These are phyloP conservation scores for Coptodon rendalli DNA, from an alignment of 2,113 vertebrate species.

Conservation along the genomic window DNA sequence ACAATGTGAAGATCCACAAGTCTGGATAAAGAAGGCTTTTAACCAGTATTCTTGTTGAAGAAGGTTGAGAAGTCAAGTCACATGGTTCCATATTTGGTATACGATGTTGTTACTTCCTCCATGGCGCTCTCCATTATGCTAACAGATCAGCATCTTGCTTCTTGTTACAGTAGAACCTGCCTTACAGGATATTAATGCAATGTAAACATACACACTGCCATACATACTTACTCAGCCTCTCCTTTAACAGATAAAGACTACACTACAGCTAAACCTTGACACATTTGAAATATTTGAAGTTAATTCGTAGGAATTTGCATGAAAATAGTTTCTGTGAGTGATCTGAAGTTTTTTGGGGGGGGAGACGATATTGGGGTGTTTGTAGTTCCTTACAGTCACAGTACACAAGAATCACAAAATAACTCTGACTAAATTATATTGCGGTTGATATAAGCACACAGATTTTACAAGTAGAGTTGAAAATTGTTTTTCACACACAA, in stretches of 20 bases:
- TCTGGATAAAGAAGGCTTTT: background rate
- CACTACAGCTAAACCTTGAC: background rate
- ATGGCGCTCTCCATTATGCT: background rate
- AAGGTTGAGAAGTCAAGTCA: background rate
- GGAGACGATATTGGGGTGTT: rapidly evolving
- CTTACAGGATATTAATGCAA: constrained; percentile 3
- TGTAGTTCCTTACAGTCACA: background rate
- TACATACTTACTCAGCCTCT: background rate
- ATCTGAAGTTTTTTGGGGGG: background rate
- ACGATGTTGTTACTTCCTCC: background rate
- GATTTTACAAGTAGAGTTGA: background rate
- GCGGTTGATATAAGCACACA: background rate
- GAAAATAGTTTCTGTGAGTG: background rate
- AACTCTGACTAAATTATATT: background rate
- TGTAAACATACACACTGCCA: background rate
- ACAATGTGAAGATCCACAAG: background rate
- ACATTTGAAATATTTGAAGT: background rate
- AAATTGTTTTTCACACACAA: background rate
- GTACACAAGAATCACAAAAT: background rate
- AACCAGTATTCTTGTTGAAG: background rate
- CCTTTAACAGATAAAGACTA: background rate
- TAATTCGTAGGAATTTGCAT: background rate
- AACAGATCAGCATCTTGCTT: background rate
- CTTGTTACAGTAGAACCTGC: constrained; percentile 26
- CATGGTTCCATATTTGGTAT: background rate